These are phyloP conservation scores for Microplitis demolitor DNA, from an alignment of 1,140 invertebrate genomes.

Conservation along the genomic window DNA sequence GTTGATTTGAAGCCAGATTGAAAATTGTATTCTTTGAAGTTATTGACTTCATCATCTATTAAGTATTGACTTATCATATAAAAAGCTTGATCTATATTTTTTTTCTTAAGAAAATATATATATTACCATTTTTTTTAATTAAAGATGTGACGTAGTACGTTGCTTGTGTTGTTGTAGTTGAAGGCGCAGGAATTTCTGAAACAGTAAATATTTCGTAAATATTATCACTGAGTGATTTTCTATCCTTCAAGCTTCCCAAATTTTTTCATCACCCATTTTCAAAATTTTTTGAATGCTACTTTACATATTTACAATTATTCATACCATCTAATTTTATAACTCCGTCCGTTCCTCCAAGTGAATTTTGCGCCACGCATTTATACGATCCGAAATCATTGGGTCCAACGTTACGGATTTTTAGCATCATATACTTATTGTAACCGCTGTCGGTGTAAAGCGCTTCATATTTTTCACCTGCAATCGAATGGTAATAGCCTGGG, in stretches of 20 bases:
- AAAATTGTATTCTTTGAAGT: no score
- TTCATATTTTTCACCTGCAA: conserved; percentile 85
- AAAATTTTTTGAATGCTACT: not conserved
- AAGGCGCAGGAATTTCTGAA: conserved; percentile 74
- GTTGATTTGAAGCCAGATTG: no score
- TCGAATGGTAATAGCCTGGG: conserved; percentile 52
- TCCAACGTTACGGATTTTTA: conserved; percentile 82
- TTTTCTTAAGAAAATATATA: not conserved
- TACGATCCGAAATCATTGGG: conserved; percentile 84
- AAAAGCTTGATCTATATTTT: not conserved
- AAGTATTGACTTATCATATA: no score
- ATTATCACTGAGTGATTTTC: not conserved
- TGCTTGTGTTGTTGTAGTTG: conserved; percentile 67
- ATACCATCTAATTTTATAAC: conserved; percentile 91
- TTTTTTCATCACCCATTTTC: no score
- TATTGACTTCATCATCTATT: no score
- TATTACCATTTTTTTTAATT: conserved; percentile 50
- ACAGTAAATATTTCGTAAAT: conserved; percentile 29
- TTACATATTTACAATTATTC: conserved; percentile 28
- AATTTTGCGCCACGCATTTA: conserved; percentile 93
- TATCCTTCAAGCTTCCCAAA: not conserved
- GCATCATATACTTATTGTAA: conserved; percentile 87
- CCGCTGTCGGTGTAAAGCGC: conserved; percentile 77
- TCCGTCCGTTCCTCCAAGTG: conserved; percentile 89
- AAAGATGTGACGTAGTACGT: conserved; percentile 55